Base-by-base conservation (phyloP, 1,140 invertebrate species). In the Sinella curviseta region DNA sequence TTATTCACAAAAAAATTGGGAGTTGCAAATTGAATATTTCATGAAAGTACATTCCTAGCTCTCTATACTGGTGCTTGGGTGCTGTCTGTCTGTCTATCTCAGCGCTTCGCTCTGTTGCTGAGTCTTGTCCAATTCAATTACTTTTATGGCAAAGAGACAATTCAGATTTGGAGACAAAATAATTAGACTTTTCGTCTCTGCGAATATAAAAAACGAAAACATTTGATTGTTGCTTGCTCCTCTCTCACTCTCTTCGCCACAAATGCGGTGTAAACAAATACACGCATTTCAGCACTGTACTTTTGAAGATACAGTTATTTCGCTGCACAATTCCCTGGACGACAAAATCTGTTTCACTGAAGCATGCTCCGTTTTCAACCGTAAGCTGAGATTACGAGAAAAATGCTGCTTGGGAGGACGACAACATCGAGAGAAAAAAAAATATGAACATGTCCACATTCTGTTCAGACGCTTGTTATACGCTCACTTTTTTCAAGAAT, bases 131-230 rank as follows among this genome's bases (percentile, higher is more conserved):
- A 60, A 60, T 60, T 60, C 55, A 60, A 60, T 60, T 60, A 60
- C 55, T 60, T 60, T 60, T 60, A 60, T 60, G 55, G 55, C 55
- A 60, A 60, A 3, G 12, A 60, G 55, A 60, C 55, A 60, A 60
- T 60, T 60, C 55, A 60, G 55, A n/a, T 60, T 60, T 60, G 55
- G 55, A 60, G 55, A 60, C 55, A 60, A 60, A n/a, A 60, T 60
- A 60, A 60, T 60, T 60, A 60, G 55, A 24, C 55, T 26, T 24
- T 60, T 60, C 55, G 14, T 17, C n/a, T n/a, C n/a, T n/a, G n/a
- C 55, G 55, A 14, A 60, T 26, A 60, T 3, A 24, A 60, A 60
- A 60, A 60, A 4, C 39, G 17, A 8, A 48, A n/a, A n/a, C n/a
- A 8, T 48, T 8, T 48, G 39, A 8, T 4, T 48, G 39, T 48